These are phyloP conservation scores for Lucinisca nassula DNA, from an alignment of 2,888 invertebrate species.

Conservation along the genomic window DNA sequence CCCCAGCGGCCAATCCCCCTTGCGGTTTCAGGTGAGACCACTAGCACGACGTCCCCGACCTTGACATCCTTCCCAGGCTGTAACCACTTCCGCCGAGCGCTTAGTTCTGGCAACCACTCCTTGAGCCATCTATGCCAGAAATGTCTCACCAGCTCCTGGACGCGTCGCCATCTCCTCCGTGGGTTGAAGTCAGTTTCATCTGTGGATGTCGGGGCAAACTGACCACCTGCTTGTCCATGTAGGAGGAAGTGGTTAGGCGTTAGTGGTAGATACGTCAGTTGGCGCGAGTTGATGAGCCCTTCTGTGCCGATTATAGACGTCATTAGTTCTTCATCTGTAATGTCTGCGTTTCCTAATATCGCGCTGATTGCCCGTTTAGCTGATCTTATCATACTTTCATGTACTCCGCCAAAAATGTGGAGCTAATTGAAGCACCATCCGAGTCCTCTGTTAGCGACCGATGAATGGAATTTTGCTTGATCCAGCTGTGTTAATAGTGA, in stretches of 20 bases:
- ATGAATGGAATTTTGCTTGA: conserved; percentile 16
- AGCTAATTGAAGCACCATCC: conserved; percentile 52
- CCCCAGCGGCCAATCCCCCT: conserved; percentile 47
- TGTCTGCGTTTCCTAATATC: conserved; percentile 49
- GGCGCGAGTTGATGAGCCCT: conserved; percentile 44
- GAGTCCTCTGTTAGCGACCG: conserved; percentile 26
- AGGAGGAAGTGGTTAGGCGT: conserved; percentile 43
- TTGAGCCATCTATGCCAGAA: conserved; percentile 60
- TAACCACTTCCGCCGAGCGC: conserved; percentile 35
- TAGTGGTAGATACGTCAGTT: conserved; percentile 28
- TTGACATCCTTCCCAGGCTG: conserved; percentile 16
- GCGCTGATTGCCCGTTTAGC: too few species aligned
- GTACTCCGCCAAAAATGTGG: conserved; percentile 13
- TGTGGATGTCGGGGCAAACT: conserved; percentile 57
- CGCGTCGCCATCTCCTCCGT: conserved; percentile 40
- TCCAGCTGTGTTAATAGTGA: conserved; percentile 27
- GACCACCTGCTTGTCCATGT: conserved; percentile 59
- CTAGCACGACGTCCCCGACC: conserved; percentile 47
- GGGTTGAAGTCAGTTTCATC: not conserved
- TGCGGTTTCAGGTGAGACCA: conserved; percentile 28
- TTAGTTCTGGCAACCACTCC: conserved; percentile 43
- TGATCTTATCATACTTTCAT: conserved; percentile 61
- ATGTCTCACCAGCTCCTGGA: conserved; percentile 60
- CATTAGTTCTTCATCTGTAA: conserved; percentile 52
- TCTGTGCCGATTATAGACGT: conserved; percentile 66